Base-by-base conservation (phyloP, 2,797 vertebrate genomes). In the Chiroxiphia lanceolata region DNA sequence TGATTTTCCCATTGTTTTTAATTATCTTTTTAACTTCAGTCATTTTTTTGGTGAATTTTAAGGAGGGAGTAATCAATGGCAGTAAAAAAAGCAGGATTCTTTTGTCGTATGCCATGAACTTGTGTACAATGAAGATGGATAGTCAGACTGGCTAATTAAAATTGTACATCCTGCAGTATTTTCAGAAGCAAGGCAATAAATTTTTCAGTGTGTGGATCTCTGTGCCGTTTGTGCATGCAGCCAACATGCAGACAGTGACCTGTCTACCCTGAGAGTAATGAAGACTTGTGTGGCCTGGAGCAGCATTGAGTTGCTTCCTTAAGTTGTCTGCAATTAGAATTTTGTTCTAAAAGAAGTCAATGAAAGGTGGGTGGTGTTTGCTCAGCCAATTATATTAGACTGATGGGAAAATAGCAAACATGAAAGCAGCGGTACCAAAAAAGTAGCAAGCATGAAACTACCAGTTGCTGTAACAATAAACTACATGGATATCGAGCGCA, bases 171-270 rank as follows among this genome's bases (percentile, higher is more conserved):
- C 25, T 83, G 4, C 11, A 27, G 2, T 70, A 67, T 59, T 83
- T 85, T 87, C 68, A 83, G 31, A 65, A 82, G 17, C 10, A 57
- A 71, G 34, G 21, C 60, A 56, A 34, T 56, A 56, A 4, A 19
- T 54, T 36, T 72, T 44, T 33, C 33, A 8, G 3, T 40, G 11
- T 4, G 0, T 1, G 7, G 10, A 12, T 60, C 40, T 67, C 3
- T 0, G 0, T 70, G 68, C 17, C 51, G 11, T 79, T 81, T 27
- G 45, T 83, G 56, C 50, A 11, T n/a, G 70, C 67, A 79, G 18
- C 51, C 85, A 34, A 34, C 7, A 2, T 40, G 19, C 31, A 38
- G 47, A 48, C 64, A 51, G 45, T 22, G 61, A 11, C n/a, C 25
- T 90, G 25, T 26, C 38, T 75, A 13, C 40, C 80, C 13, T 21